These are phyloP conservation scores for Cheumatopsyche charites DNA, from an alignment of 1,140 invertebrate genomes.

Conservation along the genomic window DNA sequence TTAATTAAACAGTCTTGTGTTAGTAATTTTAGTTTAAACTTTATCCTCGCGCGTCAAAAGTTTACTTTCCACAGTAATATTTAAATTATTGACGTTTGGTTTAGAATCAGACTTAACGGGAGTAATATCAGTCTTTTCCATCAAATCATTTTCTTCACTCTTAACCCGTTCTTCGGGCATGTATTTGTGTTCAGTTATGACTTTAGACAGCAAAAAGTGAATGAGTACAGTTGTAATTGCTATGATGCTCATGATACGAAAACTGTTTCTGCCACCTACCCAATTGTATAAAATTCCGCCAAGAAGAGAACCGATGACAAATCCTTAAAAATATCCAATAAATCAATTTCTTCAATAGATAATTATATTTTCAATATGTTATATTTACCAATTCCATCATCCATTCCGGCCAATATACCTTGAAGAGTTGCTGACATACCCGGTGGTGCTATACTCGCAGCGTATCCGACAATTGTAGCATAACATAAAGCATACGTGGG, in stretches of 20 bases:
- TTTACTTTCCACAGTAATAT: too few relatives aligned
- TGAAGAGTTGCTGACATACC: conserved; percentile 83
- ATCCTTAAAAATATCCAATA: conserved; percentile 39
- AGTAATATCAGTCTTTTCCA: neutral
- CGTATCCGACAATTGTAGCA: conserved; percentile 77
- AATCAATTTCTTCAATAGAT: too few relatives aligned
- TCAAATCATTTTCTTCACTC: too few relatives aligned
- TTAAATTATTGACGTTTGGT: neutral
- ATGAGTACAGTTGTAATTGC: conserved; percentile 21
- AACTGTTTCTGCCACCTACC: conserved; percentile 29
- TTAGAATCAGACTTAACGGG: neutral
- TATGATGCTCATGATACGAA: conserved; percentile 28
- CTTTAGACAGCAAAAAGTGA: conserved; percentile 32
- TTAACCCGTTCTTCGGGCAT: too few relatives aligned
- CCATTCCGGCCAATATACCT: conserved; percentile 81
- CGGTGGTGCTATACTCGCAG: conserved; percentile 73
- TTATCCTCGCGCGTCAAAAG: too few relatives aligned
- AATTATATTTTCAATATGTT: too few relatives aligned
- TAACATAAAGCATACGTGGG: conserved; percentile 81
- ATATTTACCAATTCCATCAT: conserved; percentile 73
- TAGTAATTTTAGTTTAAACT: too few relatives aligned
- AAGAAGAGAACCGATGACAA: conserved; percentile 37
- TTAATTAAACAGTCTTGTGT: too few relatives aligned
- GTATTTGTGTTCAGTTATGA: neutral
- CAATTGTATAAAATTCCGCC: conserved; percentile 42